Evolutionary conservation across 2,888 invertebrate species (phyloP).

Genomic region (Euplexia lucipara): DNA sequence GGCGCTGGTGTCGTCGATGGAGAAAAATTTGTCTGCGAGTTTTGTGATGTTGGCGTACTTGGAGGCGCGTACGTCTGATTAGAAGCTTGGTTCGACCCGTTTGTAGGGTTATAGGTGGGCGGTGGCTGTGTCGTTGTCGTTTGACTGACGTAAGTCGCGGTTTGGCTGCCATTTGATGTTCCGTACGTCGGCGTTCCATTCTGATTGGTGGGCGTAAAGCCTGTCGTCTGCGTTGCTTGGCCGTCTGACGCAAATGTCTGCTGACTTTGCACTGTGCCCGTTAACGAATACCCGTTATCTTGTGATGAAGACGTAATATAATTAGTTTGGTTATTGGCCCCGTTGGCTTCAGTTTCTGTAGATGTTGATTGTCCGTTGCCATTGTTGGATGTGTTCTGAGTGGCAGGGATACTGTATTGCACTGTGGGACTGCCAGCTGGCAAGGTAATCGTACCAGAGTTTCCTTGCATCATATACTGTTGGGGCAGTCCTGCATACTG

Average conservation of each 20-base stretch:
- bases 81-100: conserved; percentile 76
- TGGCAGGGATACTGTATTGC: conserved; percentile 80
- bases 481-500: conserved; percentile 82
- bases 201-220: conserved; percentile 75
- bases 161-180: conserved; percentile 75
- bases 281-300: conserved; percentile 78
- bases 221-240: conserved; percentile 74
- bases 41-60: conserved; percentile 77
- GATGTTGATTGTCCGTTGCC: conserved; percentile 77
- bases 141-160: conserved; percentile 74
- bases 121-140: conserved; percentile 78
- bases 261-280: conserved; percentile 76
- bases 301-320: conserved; percentile 87
- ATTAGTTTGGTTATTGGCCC: conserved; percentile 79
- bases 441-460: conserved; percentile 76
- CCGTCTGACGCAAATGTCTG: conserved; percentile 79
- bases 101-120: conserved; percentile 76
- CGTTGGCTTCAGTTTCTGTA: conserved; percentile 79
- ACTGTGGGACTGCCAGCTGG: conserved; percentile 78
- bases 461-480: conserved; percentile 85
- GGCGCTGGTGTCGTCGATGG: conserved; percentile 86
- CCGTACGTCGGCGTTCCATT: conserved; percentile 76
- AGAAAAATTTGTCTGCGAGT: conserved; percentile 80
- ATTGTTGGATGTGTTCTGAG: conserved; percentile 75
- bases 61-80: conserved; percentile 75